A percentile compares a stretch with the other conserved stretches of the same genome.
phyloP scores from a whole-genome alignment of 1,140 invertebrate genomes.

The Lepidurus couesii region DNA sequence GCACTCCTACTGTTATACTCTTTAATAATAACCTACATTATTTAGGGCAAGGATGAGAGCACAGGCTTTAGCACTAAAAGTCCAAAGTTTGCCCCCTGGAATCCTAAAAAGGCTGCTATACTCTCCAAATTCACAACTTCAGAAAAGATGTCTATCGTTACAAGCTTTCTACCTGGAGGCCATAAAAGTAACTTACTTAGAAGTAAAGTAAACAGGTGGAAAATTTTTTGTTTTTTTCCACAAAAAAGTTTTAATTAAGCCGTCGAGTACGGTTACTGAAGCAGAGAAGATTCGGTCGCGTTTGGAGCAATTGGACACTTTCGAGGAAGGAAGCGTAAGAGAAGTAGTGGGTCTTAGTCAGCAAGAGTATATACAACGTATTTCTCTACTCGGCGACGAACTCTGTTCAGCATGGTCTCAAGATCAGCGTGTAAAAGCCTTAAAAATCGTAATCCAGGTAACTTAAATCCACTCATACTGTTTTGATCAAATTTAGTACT shows the following conservation, averaged over 20 bases:
- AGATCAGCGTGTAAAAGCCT: slow-evolving; percentile 88
- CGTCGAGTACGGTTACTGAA: slow-evolving; percentile 61
- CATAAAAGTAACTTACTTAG: slow-evolving; percentile 60
- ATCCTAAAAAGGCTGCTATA: slow-evolving; percentile 60
- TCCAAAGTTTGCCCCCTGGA: slow-evolving; percentile 55
- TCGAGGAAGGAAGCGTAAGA: slow-evolving; percentile 80
- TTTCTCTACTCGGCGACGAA: slow-evolving; percentile 84
- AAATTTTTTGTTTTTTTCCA: slow-evolving; percentile 52
- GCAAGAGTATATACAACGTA: slow-evolving; percentile 80
- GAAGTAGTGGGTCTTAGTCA: slow-evolving; percentile 80
- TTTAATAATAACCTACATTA: not conserved
- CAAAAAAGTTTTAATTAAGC: slow-evolving; percentile 71
- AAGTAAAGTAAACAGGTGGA: slow-evolving; percentile 24
- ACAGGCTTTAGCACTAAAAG: not conserved
- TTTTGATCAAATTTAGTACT: slow-evolving; percentile 28
- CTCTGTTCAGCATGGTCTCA: slow-evolving; percentile 82
- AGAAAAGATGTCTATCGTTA: slow-evolving; percentile 81
- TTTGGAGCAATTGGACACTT: slow-evolving; percentile 88
- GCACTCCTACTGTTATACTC: not conserved
- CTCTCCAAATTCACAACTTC: slow-evolving; percentile 84
- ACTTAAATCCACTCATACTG: not conserved
- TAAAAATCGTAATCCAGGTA: slow-evolving; percentile 90
- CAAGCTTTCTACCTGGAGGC: slow-evolving; percentile 72
- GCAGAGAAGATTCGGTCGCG: slow-evolving; percentile 80
- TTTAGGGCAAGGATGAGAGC: slow-evolving; percentile 28